Percentiles rank a stretch among this genome's conserved stretches.
Conservation (phyloP, 2,113 vertebrate species). For the Pedetes capensis region DNA sequence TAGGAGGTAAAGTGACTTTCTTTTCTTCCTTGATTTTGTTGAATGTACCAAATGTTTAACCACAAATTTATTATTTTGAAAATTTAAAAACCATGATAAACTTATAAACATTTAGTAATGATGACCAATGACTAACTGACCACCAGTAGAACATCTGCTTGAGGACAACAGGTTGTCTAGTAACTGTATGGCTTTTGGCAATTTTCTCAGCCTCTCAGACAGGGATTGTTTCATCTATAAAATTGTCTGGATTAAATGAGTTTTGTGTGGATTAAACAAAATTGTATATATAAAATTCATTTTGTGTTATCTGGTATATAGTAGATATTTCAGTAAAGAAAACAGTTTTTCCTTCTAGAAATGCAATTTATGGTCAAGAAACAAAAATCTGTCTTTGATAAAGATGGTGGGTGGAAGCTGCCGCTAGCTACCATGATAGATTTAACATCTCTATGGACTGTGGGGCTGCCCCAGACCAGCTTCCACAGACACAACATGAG, state of each 20-base stretch:
- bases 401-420: background rate
- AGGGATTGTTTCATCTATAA: background rate
- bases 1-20: background rate
- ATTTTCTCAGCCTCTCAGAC: background rate
- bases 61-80: background rate
- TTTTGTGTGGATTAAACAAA: background rate
- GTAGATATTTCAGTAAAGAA: background rate
- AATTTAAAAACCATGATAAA: background rate
- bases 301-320: background rate
- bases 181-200: background rate
- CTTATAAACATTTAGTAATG: background rate
- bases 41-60: background rate
- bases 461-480: background rate
- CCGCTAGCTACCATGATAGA: background rate
- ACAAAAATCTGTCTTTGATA: background rate
- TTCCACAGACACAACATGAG: background rate
- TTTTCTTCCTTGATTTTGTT: conserved; percentile 13
- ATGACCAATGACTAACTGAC: background rate
- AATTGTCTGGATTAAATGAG: background rate
- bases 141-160: background rate
- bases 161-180: background rate
- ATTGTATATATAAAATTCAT: background rate
- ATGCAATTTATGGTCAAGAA: background rate
- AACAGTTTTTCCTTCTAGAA: background rate
- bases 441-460: background rate